These are phyloP conservation scores for Tiliqua scincoides DNA, from an alignment of 2,113 vertebrate species.

Conservation along the genomic window DNA sequence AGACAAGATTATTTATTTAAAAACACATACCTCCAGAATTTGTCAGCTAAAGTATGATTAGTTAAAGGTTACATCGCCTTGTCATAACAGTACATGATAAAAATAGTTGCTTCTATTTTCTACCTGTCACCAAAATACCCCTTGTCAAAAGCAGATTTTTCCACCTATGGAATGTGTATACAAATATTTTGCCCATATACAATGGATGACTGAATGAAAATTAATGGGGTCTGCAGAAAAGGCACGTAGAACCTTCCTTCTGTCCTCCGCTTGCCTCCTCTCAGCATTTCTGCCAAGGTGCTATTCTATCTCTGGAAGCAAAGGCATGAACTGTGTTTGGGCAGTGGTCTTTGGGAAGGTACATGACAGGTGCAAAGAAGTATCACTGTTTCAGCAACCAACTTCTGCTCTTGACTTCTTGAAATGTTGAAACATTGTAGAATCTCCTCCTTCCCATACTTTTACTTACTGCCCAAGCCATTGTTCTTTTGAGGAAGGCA, in stretches of 20 bases:
- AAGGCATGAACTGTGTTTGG: no score
- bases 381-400: background rate
- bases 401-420: background rate
- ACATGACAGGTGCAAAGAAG: background rate
- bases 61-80: conserved; percentile 44
- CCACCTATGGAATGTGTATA: background rate
- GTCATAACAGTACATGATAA: conserved; percentile 42
- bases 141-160: background rate
- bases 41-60: conserved; percentile 41
- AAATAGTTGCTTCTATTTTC: conserved; percentile 18
- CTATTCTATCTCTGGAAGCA: no score
- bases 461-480: background rate
- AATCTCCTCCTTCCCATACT: background rate
- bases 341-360: background rate
- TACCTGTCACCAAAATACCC: background rate
- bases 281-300: no score
- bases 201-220: background rate
- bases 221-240: background rate
- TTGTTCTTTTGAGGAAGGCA: background rate
- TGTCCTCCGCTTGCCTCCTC: no score
- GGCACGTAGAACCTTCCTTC: no score
- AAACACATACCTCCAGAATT: conserved; percentile 23
- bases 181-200: background rate
- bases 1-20: conserved; percentile 32
- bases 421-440: background rate